These are phyloP conservation scores for Drosophila pallidifrons DNA, from an alignment of 1,140 invertebrate species.

Conservation along the genomic window DNA sequence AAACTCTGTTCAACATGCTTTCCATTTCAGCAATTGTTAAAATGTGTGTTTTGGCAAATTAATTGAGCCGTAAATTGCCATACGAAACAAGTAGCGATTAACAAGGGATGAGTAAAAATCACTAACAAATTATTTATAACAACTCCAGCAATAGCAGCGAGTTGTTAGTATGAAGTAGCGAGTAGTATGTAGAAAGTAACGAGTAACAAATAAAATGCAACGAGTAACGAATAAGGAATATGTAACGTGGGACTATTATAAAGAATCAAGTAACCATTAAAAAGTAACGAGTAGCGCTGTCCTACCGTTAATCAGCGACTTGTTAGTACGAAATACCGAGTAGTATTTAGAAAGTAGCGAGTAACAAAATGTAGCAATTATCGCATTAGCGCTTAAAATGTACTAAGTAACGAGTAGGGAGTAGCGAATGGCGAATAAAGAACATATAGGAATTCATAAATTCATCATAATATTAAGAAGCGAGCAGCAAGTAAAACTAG, in stretches of 20 bases:
- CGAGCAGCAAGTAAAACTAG: background rate
- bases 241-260: background rate
- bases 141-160: too few relatives aligned
- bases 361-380: background rate
- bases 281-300: too few relatives aligned
- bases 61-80: background rate
- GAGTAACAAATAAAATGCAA: background rate
- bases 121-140: background rate
- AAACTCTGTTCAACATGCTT: constrained; percentile 42
- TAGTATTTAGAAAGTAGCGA: too few relatives aligned
- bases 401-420: background rate
- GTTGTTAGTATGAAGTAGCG: background rate
- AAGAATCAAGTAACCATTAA: background rate
- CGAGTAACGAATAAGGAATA: background rate
- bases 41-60: background rate
- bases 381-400: too few relatives aligned
- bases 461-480: too few relatives aligned
- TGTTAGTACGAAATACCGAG: too few relatives aligned
- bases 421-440: background rate
- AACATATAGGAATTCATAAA: background rate
- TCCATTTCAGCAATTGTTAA: background rate
- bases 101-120: background rate
- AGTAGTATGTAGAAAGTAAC: background rate
- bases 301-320: too few relatives aligned
- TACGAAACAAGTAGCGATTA: background rate